Evolutionary conservation across 2,113 vertebrate genomes (phyloP).

Genomic region (Sylvilagus bachmani): DNA sequence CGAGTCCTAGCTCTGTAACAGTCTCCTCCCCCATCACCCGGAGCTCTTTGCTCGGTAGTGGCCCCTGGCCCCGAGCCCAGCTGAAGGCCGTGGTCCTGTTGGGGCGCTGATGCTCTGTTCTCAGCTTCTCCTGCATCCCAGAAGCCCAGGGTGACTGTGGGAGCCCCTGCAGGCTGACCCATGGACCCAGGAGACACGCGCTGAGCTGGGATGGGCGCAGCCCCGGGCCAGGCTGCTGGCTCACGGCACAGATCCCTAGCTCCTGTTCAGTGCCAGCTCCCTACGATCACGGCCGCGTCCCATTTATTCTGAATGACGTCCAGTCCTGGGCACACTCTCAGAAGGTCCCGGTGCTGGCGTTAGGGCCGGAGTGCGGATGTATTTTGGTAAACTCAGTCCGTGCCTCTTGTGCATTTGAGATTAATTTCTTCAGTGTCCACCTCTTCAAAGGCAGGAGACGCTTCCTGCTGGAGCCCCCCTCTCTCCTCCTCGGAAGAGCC

Average conservation of each 20-base stretch:
- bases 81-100: fast-evolving
- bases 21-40: fast-evolving
- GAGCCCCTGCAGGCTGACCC: not conserved
- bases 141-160: fast-evolving
- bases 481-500: too few relatives aligned
- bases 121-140: fast-evolving
- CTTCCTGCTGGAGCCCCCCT: not conserved
- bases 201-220: not conserved
- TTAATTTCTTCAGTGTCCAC: not conserved
- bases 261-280: not conserved
- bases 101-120: not conserved
- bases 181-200: fast-evolving
- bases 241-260: fast-evolving
- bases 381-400: not conserved
- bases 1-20: fast-evolving
- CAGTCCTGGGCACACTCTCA: not conserved
- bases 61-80: fast-evolving
- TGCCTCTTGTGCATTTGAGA: too few relatives aligned
- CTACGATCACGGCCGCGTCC: not conserved
- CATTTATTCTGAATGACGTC: not conserved
- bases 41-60: not conserved
- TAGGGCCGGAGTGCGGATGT: not conserved
- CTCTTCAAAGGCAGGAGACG: fast-evolving
- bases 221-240: fast-evolving
- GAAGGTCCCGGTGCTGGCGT: not conserved